Base-by-base conservation (phyloP, 2,888 invertebrate species). In the Salpingus planirostris region DNA sequence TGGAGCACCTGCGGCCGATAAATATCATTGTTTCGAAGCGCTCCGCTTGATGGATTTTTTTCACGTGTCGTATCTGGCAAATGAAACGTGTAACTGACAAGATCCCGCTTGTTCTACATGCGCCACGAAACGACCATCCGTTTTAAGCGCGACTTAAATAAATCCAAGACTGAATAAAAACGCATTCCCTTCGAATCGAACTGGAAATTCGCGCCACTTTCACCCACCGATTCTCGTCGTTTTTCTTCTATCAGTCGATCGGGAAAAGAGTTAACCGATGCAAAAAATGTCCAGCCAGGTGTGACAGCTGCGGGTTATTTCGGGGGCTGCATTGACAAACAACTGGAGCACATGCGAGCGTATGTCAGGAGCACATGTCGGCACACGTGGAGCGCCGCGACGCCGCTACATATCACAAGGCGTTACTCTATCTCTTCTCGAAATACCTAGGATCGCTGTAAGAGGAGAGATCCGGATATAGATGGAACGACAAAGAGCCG, bases 311-410 rank as follows among this genome's bases (percentile, higher is more conserved):
- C 48, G 54, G 56, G 52, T 55, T 59, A 59, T 63, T 62, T 61
- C 54, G 55, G 56, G 55, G 58, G 57, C 52, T 50, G 52, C 49
- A 57, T 46, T 48, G 59, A 58, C 58, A 60, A 59, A 60, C 59
- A 50, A 56, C 56, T 46, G 47, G n/a, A 50, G 55, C 60, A 60
- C 53, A 57, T 59, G 60, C 55, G 68, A 69, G 64, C 72, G 73
- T 72, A 72, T 73, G 73, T 73, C 70, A 62, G 68, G 46, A 54
- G 57, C 59, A 57, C 60, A 57, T 58, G 60, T 56, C 51, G 56
- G 55, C 52, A 54, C 58, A 60, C 70, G 69, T 68, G 60, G 66
- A 66, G 70, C 73, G 72, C 71, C 73, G 69, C 71, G 73, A 72
- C 70, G 72, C 57, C 55, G 52, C 50, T 44, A 53, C 55, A 57